Evolutionary conservation across 2,797 vertebrate species (phyloP), one percentile per base, ranked within the genome.

Genomic region (Bradypodion ventrale): DNA sequence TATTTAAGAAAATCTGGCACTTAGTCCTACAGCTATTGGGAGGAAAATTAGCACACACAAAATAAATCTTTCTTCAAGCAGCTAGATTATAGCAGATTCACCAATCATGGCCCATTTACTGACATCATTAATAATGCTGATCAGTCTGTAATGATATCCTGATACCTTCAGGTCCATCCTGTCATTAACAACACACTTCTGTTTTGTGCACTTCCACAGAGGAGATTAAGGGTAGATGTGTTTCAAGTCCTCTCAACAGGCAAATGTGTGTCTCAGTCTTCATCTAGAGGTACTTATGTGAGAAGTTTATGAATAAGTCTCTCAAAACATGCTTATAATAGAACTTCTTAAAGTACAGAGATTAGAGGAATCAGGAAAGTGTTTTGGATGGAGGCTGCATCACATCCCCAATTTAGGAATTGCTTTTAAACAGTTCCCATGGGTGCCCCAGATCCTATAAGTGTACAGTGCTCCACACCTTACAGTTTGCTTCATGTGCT

Each of bases 1-100:
- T 83, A 80, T 83, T 77, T 76, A 83, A 83, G 85, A 87, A 87
- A 87, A 76, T 27, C 69, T 83, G 78, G 72, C 76, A 83, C 44
- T 76, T 80, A 76, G 70, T 79, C 42, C 52, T 83, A 75, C 15
- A 83, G 82, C 52, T 70, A 85, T 70, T 85, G 84, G 32, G 56
- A 83, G 37, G 82, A 76, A 83, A 87, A 78, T 76, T 68, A 87
- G 44, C 83, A 72, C 56, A 83, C 52, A 62, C 65, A 62, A 80
- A 62, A 75, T 42, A 49, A 69, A 29, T 69, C 75, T 69, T 83
- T 83, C 72, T 80, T 80, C 82, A 80, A 77, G 42, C 76, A 75
- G 23, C 52, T 83, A 63, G 52, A 87, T 52, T 78, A 52, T 15
- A 52, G 72, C 27, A 75, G 23, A 32, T 75, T 75, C 72, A 80